phyloP scores from a whole-genome alignment of 2,888 invertebrate species.

The Phania funesta region DNA sequence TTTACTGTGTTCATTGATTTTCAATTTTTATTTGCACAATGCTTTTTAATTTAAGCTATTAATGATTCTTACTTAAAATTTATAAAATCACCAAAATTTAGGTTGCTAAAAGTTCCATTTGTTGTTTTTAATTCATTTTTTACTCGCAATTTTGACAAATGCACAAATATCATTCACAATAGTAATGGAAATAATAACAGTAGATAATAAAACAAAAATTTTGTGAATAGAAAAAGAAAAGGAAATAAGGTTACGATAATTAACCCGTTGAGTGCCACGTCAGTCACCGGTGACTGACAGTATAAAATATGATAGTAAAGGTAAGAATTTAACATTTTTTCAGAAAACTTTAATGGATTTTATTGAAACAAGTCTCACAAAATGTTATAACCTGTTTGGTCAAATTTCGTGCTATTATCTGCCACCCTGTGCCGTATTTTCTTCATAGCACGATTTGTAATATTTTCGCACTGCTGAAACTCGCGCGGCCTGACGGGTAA shows the following conservation, averaged over 20 bases:
- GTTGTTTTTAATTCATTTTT: slow-evolving; percentile 38
- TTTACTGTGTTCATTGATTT: background rate
- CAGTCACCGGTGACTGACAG: no score
- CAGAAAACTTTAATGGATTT: no score
- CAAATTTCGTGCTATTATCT: no score
- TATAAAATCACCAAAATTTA: slow-evolving; percentile 25
- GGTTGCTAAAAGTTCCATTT: slow-evolving; percentile 40
- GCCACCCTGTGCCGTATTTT: no score
- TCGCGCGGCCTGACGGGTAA: no score
- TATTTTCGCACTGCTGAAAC: no score
- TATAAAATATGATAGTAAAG: no score
- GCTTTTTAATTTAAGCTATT: slow-evolving; percentile 28
- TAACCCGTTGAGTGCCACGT: no score
- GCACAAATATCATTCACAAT: slow-evolving; percentile 37
- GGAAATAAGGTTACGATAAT: background rate
- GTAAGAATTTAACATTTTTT: no score
- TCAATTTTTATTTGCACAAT: slow-evolving; percentile 21
- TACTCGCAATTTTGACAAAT: slow-evolving; percentile 32
- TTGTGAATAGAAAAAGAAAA: background rate
- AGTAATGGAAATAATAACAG: slow-evolving; percentile 1
- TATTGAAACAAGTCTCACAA: no score
- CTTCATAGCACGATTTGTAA: no score
- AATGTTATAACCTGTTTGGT: no score
- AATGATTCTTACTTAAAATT: slow-evolving; percentile 35
- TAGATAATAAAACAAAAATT: background rate